These are phyloP conservation scores for Loxodonta africana DNA, from an alignment of 2,113 vertebrate species.

Conservation along the genomic window DNA sequence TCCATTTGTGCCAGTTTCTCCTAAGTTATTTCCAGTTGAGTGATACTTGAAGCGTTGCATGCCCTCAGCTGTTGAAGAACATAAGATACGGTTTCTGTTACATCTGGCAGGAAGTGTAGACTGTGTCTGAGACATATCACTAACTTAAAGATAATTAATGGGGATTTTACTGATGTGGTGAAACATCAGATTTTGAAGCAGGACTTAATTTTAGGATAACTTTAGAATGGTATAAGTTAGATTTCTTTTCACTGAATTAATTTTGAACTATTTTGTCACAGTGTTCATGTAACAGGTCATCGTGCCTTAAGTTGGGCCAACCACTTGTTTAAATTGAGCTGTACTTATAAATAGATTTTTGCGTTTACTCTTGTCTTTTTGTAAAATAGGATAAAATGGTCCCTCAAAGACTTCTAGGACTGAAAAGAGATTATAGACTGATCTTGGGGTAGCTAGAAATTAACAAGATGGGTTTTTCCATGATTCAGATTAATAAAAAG, in stretches of 20 bases:
- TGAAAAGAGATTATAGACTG: not conserved
- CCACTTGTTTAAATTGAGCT: not conserved
- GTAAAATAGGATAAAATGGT: not conserved
- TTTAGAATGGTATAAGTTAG: not conserved
- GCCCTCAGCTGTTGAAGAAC: slow-evolving; percentile 53
- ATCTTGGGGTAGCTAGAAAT: not conserved
- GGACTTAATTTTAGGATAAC: slow-evolving; percentile 7
- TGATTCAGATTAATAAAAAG: slow-evolving; percentile 12
- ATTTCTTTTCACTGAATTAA: slow-evolving; percentile 44
- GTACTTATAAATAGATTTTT: not conserved
- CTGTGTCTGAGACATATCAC: not conserved
- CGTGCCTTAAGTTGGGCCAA: not conserved
- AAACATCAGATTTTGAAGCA: not conserved
- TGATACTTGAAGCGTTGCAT: not conserved
- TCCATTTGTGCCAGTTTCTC: not conserved
- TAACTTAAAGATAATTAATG: not conserved
- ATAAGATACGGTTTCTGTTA: slow-evolving; percentile 56
- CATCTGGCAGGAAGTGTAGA: not conserved
- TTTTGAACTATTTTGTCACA: not conserved
- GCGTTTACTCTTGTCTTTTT: slow-evolving; percentile 7
- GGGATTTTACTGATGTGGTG: not conserved
- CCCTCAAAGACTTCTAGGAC: not conserved
- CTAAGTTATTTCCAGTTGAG: slow-evolving; percentile 49
- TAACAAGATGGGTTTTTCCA: not conserved
- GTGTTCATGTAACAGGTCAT: not conserved